Percentiles rank a stretch among this genome's conserved stretches.
Conservation (phyloP, 2,888 invertebrate genomes). For the Margaritifera margaritifera region DNA sequence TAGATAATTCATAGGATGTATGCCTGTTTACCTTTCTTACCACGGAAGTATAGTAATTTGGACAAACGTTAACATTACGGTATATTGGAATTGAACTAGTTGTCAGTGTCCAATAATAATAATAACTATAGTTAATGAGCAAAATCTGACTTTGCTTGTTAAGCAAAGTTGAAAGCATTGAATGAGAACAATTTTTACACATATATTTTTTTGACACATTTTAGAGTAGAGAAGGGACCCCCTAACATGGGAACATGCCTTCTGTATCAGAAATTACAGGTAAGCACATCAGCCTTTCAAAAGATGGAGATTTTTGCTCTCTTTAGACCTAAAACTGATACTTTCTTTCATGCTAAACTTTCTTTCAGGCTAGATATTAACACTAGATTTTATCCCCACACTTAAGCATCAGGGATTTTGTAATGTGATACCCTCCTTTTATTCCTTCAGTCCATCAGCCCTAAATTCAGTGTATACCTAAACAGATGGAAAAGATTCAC, state of each 20-base stretch:
- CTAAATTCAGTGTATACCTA: too few species aligned
- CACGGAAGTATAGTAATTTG: too few species aligned
- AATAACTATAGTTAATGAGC: not conserved
- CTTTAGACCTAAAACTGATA: not conserved
- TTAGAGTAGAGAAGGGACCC: conserved; percentile 80
- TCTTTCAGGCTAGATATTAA: not conserved
- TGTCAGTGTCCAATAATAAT: too few species aligned
- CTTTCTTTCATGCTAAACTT: conserved; percentile 2
- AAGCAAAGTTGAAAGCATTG: not conserved
- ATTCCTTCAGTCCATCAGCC: too few species aligned
- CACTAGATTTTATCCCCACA: too few species aligned
- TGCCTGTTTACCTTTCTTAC: too few species aligned
- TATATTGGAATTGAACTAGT: not conserved
- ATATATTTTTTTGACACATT: conserved; percentile 15
- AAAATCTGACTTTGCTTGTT: not conserved
- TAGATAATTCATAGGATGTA: too few species aligned
- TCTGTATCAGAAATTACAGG: conserved; percentile 94
- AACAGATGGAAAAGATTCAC: too few species aligned
- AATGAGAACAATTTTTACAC: not conserved
- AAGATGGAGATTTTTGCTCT: not conserved
- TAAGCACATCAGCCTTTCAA: conserved; percentile 27
- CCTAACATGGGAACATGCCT: conserved; percentile 93
- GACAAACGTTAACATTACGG: not conserved
- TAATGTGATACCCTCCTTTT: too few species aligned
- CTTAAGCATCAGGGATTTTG: too few species aligned